These are phyloP conservation scores for Pteromalus puparum DNA, from an alignment of 1,140 invertebrate genomes.

Conservation along the genomic window DNA sequence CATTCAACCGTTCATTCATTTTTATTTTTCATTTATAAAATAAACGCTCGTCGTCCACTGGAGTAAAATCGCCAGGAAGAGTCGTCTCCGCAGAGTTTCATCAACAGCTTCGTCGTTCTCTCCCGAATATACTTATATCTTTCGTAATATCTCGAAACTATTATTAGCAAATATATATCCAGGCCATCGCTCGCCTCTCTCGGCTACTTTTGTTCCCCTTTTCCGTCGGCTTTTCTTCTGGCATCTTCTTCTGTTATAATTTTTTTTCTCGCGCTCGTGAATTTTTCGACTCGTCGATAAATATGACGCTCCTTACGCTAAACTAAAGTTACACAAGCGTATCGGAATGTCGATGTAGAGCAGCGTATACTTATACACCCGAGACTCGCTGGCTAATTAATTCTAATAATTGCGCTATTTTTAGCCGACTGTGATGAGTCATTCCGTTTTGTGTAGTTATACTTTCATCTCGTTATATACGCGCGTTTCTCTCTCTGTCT, in stretches of 20 bases:
- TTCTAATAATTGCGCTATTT: conserved; percentile 1
- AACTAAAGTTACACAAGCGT: not conserved
- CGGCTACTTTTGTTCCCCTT: conserved; percentile 18
- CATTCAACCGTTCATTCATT: not conserved
- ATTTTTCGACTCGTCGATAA: not conserved
- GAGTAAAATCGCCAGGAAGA: not conserved
- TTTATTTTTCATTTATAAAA: not conserved
- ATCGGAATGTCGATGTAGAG: not conserved
- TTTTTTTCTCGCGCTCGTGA: not conserved
- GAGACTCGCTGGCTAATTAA: not conserved
- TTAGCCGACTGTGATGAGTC: not conserved
- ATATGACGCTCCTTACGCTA: not conserved
- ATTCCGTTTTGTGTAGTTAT: not conserved
- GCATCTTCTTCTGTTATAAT: not conserved
- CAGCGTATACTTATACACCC: not conserved
- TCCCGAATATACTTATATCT: conserved; percentile 29
- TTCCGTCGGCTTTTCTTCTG: conserved; percentile 19
- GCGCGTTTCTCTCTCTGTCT: not conserved
- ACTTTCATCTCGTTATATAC: not conserved
- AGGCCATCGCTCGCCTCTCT: conserved; percentile 37
- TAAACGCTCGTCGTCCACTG: not conserved
- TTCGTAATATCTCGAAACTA: conserved; percentile 48
- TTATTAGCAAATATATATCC: conserved; percentile 50
- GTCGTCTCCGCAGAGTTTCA: conserved; percentile 21
- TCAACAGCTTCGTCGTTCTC: not conserved